Base-by-base conservation (phyloP, 2,888 invertebrate genomes). In the Oxycera nigricornis region DNA sequence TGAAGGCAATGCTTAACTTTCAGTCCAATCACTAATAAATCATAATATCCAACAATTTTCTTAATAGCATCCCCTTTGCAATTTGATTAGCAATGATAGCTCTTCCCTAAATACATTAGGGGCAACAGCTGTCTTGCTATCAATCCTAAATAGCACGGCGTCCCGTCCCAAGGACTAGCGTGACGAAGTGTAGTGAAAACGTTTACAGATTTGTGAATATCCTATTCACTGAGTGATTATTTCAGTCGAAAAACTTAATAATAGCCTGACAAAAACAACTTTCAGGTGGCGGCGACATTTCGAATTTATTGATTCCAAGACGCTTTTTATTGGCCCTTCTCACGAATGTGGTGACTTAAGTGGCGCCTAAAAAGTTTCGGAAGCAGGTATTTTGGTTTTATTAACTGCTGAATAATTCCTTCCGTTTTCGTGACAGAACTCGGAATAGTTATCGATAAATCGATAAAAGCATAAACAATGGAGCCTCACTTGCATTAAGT, bases 321-420 rank as follows among this genome's bases (percentile, higher is more conserved):
- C 26, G 30, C 30, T 41, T 52, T 70, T 70, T 70, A 70, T 70
- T 30, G 31, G 30, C 70, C 20, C 52, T 70, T 70, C 52, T 70
- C 70, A 70, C 70, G 70, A 55, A 70, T 31, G 31, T 28, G n/a
- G 31, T 31, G 31, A 20, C 55, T 70, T 70, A 17, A 22, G 39
- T 39, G 65, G 65, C 65, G 41, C 26, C 65, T 65, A 65, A 65
- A 41, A 30, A 30, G 65, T 41, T 65, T 41, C 41, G 39, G 39
- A 65, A 41, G 28, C 41, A 17, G 7, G 24, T 65, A 24, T 14
- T 41, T 65, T 24, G 41, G 39, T 59, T 30, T 59, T 28, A 59
- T 30, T 26, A 59, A 59, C n/a, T 59, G 59, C 1, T 30, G 59
- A 59, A 59, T 30, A 28, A 41, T 65, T 39, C 41, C 41, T 65